Conservation (phyloP, 1,140 invertebrate genomes). For the Caenorhabditis remanei region DNA sequence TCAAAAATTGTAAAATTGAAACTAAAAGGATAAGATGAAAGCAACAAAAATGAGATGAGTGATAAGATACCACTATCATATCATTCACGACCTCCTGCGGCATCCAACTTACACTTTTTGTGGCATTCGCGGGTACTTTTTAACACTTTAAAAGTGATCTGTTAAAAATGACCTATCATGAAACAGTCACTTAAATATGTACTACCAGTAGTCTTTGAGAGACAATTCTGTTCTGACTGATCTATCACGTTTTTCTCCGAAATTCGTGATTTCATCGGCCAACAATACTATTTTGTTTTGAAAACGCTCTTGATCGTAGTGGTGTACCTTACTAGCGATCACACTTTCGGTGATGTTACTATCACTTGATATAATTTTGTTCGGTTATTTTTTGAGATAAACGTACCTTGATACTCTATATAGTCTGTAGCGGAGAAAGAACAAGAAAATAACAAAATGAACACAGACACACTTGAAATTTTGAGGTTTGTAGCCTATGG, state of each 20-base stretch:
- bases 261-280: constrained; percentile 17
- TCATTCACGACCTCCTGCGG: background rate
- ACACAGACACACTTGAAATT: background rate
- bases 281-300: constrained; percentile 45
- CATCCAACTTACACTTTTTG: background rate
- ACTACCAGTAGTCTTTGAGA: background rate
- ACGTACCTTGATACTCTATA: background rate
- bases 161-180: background rate
- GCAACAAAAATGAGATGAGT: background rate
- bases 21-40: background rate
- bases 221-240: background rate
- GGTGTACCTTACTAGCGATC: background rate
- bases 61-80: background rate
- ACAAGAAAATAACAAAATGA: background rate
- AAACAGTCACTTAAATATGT: background rate
- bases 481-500: constrained; percentile 2
- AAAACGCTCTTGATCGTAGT: constrained; percentile 17
- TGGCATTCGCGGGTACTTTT: background rate
- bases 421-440: constrained; percentile 4
- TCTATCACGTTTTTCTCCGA: constrained; percentile 30
- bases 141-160: constrained; percentile 1
- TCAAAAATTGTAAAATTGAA: background rate
- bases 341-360: constrained; percentile 28
- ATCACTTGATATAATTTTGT: constrained; percentile 28
- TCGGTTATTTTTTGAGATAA: background rate